phyloP scores from a whole-genome alignment of 1,140 invertebrate species.

The Homalodisca vitripennis region DNA sequence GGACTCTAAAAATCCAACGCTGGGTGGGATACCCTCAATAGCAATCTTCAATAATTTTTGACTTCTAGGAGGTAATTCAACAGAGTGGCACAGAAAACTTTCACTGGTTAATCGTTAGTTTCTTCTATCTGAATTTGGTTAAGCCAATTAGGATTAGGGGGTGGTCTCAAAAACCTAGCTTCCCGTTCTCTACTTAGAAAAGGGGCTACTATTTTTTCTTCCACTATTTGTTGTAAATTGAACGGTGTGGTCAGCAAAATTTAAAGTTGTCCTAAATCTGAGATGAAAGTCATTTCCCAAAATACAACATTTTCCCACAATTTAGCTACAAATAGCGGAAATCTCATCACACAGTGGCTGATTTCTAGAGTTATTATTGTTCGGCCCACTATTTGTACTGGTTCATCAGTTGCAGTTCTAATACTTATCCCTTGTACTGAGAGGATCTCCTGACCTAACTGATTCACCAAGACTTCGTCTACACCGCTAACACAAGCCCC shows the following conservation, averaged over 20 bases:
- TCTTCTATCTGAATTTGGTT: conserved; percentile 1
- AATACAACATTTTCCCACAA: conserved; percentile 1
- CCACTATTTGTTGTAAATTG: background rate
- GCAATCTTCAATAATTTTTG: conserved; percentile 3
- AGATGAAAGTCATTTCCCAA: conserved; percentile 13
- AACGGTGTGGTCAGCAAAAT: background rate
- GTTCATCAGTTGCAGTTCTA: background rate
- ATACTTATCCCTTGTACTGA: background rate
- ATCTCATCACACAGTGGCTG: background rate
- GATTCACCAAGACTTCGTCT: background rate
- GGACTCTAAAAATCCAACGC: background rate
- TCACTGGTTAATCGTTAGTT: background rate
- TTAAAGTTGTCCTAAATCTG: background rate
- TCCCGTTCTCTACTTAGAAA: background rate
- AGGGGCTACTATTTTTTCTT: background rate
- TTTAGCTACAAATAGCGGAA: conserved; percentile 14
- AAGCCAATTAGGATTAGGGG: background rate
- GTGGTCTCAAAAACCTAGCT: background rate
- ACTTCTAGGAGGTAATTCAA: conserved; percentile 6
- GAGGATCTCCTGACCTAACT: background rate
- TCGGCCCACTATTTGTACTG: background rate
- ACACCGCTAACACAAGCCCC: conserved; percentile 10
- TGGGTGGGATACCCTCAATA: background rate
- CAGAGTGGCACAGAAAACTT: background rate
- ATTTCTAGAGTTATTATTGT: background rate